phyloP scores from a whole-genome alignment of 2,888 invertebrate species.

The Troides helena region DNA sequence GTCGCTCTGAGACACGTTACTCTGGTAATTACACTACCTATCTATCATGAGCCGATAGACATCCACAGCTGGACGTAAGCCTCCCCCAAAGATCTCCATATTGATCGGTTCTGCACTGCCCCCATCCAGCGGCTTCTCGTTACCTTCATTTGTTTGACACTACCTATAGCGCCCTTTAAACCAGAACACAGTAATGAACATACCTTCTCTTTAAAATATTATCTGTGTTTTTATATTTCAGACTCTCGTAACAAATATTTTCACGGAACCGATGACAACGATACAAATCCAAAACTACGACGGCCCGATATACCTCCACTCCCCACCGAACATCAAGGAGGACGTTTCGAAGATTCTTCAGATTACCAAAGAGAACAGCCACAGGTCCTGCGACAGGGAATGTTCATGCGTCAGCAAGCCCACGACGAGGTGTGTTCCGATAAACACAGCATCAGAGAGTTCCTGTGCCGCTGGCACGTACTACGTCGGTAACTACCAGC shows the following conservation, averaged over 20 bases:
- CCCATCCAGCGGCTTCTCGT: too few relatives aligned
- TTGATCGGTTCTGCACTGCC: too few relatives aligned
- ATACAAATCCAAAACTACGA: conserved; percentile 59
- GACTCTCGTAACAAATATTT: conserved; percentile 38
- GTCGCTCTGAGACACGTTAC: too few relatives aligned
- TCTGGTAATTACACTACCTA: too few relatives aligned
- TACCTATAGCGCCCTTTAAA: too few relatives aligned
- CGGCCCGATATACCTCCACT: conserved; percentile 47
- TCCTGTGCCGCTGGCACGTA: conserved; percentile 27
- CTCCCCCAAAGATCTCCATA: too few relatives aligned
- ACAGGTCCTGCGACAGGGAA: conserved; percentile 28
- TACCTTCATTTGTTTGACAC: too few relatives aligned
- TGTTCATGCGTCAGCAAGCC: conserved; percentile 34
- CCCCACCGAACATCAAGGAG: conserved; percentile 29
- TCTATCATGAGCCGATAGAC: too few relatives aligned
- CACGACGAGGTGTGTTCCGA: conserved; percentile 35
- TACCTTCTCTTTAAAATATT: too few relatives aligned
- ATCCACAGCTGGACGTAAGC: too few relatives aligned
- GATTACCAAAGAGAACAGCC: conserved; percentile 13
- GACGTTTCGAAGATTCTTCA: conserved; percentile 19
- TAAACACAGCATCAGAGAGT: conserved; percentile 37
- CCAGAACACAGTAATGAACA: too few relatives aligned
- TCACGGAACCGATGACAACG: conserved; percentile 42
- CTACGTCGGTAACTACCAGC: conserved; percentile 13
- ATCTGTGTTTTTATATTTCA: conserved; percentile 34